phyloP scores from a whole-genome alignment of 2,797 vertebrate genomes.

The Taenioides sp. region DNA sequence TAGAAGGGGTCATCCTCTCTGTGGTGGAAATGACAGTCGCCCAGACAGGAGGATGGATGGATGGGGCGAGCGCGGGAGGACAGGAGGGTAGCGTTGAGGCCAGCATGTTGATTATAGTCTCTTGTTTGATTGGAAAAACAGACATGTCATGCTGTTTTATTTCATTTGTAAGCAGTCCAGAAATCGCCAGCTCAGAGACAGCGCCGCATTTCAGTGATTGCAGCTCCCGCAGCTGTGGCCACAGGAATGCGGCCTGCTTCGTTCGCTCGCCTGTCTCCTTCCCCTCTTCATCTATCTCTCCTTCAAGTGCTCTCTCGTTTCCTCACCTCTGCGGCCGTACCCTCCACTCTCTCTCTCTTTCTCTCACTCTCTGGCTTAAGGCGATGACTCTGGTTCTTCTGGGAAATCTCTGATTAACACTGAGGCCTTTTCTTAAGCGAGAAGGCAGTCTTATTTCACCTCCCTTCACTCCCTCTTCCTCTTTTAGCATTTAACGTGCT shows the following conservation, averaged over 20 bases:
- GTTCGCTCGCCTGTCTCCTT: conserved; percentile 54
- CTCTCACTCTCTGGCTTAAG: conserved; percentile 45
- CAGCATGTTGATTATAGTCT: conserved; percentile 72
- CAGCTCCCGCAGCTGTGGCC: conserved; percentile 75
- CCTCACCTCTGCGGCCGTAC: conserved; percentile 57
- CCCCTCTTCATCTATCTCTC: conserved; percentile 63
- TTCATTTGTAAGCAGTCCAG: conserved; percentile 75
- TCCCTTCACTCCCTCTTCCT: conserved; percentile 27
- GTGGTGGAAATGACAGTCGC: conserved; percentile 57
- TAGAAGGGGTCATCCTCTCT: conserved; percentile 69
- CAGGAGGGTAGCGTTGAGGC: conserved; percentile 61
- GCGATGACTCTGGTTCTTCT: conserved; percentile 61
- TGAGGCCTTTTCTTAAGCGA: conserved; percentile 50
- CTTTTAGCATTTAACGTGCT: conserved; percentile 48
- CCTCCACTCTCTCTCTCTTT: conserved; percentile 40
- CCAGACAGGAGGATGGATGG: conserved; percentile 47
- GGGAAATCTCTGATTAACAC: conserved; percentile 73
- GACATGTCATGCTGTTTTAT: conserved; percentile 76
- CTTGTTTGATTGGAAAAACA: conserved; percentile 76
- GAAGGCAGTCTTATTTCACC: conserved; percentile 39
- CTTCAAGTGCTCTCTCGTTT: conserved; percentile 65
- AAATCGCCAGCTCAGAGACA: conserved; percentile 70
- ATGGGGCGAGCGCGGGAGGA: conserved; percentile 22
- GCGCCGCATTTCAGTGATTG: conserved; percentile 76
- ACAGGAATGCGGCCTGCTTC: conserved; percentile 74